Base-by-base conservation (phyloP, 1,140 invertebrate genomes). In the Plutomurus gul region DNA sequence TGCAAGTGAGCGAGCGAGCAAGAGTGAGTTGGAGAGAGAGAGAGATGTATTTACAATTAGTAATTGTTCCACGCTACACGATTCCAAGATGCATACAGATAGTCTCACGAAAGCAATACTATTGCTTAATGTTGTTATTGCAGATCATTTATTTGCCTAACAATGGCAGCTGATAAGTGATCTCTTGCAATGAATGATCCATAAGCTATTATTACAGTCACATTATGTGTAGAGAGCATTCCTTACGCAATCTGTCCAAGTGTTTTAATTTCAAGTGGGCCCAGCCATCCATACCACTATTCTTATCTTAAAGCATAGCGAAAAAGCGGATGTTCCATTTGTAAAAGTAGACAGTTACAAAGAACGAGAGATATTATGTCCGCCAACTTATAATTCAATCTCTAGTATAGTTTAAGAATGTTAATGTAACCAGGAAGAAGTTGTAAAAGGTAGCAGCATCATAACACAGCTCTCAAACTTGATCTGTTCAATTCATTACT, bases 391-490 rank as follows among this genome's bases (percentile, higher is more conserved):
- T n/a, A n/a, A n/a, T n/a, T n/a, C 39, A 13, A 43, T 43, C 39
- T 43, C 2, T 43, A 4, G n/a, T n/a, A 43, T n/a, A 43, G 7
- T n/a, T n/a, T 43, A 43, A 13, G 39, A 13, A 49, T 49, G 11
- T 16, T 49, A 36, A 65, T 65, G 30, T 65, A 65, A 65, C 56
- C 56, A 65, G 56, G 56, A 65, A 65, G 56, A 30, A 65, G 56
- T 36, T 65, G 10, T n/a, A 36, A 5, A 60, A 60, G 33, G 8
- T 60, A 30, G n/a, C n/a, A n/a, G n/a, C n/a, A n/a, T n/a, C n/a
- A n/a, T n/a, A n/a, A n/a, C n/a, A n/a, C n/a, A n/a, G n/a, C n/a
- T n/a, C n/a, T n/a, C n/a, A n/a, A n/a, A n/a, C n/a, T n/a, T n/a
- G n/a, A n/a, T n/a, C n/a, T n/a, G n/a, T n/a, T n/a, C n/a, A n/a